These are phyloP conservation scores for Dendrocincla fuliginosa DNA, from an alignment of 2,797 vertebrate genomes.

Conservation along the genomic window DNA sequence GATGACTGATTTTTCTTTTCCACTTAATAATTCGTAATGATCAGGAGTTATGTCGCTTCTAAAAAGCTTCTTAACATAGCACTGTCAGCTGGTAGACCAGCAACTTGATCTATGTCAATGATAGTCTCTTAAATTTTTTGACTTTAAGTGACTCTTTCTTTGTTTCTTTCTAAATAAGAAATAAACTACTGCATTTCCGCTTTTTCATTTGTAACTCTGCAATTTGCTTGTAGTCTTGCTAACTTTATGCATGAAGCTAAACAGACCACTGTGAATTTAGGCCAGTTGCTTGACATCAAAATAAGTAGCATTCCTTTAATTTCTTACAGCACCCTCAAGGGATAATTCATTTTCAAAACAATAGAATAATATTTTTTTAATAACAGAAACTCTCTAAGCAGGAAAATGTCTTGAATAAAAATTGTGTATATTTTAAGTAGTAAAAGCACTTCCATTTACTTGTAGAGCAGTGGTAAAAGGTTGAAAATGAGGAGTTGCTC, in stretches of 20 bases:
- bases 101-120: neutral
- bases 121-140: neutral
- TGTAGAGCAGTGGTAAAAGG: constrained; percentile 41
- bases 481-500: constrained; percentile 47
- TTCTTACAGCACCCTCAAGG: constrained; percentile 50
- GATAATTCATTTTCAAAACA: constrained; percentile 65
- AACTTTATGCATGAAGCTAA: constrained; percentile 14
- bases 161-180: constrained; percentile 24
- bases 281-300: constrained; percentile 54
- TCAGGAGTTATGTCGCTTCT: neutral
- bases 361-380: constrained; percentile 66
- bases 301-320: constrained; percentile 55
- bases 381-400: constrained; percentile 48
- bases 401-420: constrained; percentile 58
- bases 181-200: neutral
- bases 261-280: constrained; percentile 50
- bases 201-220: constrained; percentile 19
- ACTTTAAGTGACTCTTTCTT: constrained; percentile 5
- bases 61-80: constrained; percentile 29
- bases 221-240: neutral
- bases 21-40: neutral
- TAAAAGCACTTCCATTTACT: constrained; percentile 44
- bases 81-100: neutral
- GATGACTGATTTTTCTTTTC: constrained; percentile 11
- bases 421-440: constrained; percentile 29